Evolutionary conservation across 37 sponge, comb jelly and placozoan genomes (phyloP), one percentile per base, ranked within the genome.

Genomic region (Lycopodina hypogea): DNA sequence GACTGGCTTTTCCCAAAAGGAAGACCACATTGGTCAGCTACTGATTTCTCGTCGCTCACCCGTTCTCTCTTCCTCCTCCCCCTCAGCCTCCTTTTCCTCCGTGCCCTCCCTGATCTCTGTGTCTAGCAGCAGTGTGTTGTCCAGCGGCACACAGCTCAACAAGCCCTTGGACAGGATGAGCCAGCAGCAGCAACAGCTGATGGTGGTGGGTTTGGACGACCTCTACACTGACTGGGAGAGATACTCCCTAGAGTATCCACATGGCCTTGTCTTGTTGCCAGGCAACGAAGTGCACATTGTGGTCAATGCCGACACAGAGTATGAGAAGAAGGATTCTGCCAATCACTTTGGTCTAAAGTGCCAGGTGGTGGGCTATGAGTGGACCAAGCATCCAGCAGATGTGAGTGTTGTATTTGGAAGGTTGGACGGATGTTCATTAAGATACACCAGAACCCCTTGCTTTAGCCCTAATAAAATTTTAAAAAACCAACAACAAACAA

Each of bases 321-420:
- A 96, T 51, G 88, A 87, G 68, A 96, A 96, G 85, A 89, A 87
- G 39, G 94, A 96, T 11, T 61, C 77, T 15, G 68, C 57, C n/a
- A 92, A 87, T 48, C 91, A 91, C 39, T 96, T 82, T 80, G 96
- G 96, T 34, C 60, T 96, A 70, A 87, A 86, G 83, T 93, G 93
- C 68, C 88, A 93, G 52, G 90, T 90, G 48, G 84, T 93, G 50
- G 96, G 96, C 22, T 91, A 90, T 63, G 94, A 90, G 64, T 96
- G 94, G 93, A 77, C 62, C 65, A 50, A 82, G 28, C 24, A 69
- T 30, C 34, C 80, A 23, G 30, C 68, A 33, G 84, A 92, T 41
- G 93, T 87, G 58, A 71, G 74, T 30, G 14, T 23, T 37, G 21
- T 12, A 8, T 60, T 23, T 17, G 19, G 61, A 7, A 60, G 11